Evolutionary conservation across 2,113 vertebrate genomes (phyloP).

Genomic region (Phocoena sinus): DNA sequence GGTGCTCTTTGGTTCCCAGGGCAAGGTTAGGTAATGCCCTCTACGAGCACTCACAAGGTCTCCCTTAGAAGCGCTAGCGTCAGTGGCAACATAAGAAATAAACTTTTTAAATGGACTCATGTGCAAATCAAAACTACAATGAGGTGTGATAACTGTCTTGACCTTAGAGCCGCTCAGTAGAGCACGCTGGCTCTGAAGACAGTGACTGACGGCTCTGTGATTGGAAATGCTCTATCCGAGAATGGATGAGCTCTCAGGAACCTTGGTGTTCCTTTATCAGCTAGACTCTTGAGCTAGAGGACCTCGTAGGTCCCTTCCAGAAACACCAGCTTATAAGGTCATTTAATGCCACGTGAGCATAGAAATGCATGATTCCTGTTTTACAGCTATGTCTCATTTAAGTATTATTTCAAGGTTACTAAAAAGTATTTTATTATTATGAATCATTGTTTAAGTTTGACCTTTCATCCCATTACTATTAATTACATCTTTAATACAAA

Average conservation of each 20-base stretch:
- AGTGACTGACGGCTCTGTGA: not conserved
- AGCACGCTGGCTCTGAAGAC: not conserved
- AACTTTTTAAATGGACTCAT: not conserved
- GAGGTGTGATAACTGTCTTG: not conserved
- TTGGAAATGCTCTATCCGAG: not conserved
- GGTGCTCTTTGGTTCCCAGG: not conserved
- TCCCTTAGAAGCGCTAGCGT: not conserved
- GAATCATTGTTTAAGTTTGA: not conserved
- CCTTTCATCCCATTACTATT: not conserved
- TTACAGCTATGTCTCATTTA: not conserved
- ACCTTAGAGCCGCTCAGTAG: too few species aligned
- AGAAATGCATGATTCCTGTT: accelerated
- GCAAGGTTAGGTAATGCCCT: accelerated
- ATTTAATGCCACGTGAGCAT: accelerated
- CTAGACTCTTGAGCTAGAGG: not conserved
- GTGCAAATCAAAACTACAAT: not conserved
- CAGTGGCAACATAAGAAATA: not conserved
- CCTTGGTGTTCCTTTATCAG: accelerated
- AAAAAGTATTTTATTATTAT: not conserved
- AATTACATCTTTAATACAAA: not conserved
- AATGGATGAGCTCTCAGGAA: accelerated
- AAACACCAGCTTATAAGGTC: not conserved
- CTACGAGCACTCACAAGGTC: not conserved
- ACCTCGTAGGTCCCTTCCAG: not conserved
- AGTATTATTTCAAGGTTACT: not conserved